phyloP scores from a whole-genome alignment of 2,113 vertebrate genomes.

The Semicossyphus pulcher region DNA sequence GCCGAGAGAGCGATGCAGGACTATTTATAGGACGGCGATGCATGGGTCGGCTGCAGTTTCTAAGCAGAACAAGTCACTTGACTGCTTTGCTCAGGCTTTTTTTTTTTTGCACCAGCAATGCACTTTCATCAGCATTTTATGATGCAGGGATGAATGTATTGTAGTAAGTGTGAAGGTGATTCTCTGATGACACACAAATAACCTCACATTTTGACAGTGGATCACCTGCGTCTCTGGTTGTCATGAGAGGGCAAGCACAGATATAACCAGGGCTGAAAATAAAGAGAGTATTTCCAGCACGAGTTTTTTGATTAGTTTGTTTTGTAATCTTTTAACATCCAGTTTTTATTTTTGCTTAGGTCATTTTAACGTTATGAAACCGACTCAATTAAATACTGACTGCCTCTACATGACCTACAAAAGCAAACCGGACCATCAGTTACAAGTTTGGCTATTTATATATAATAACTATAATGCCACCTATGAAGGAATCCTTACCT shows the following conservation, averaged over 20 bases:
- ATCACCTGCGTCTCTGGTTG: background rate
- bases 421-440: too few species aligned
- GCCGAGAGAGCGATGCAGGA: conserved; percentile 44
- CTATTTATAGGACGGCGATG: conserved; percentile 70
- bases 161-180: background rate
- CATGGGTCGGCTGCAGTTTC: conserved; percentile 54
- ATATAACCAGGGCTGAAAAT: background rate
- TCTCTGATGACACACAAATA: background rate
- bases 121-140: conserved; percentile 9
- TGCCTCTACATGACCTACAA: too few species aligned
- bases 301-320: too few species aligned
- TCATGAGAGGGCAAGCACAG: background rate
- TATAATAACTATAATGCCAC: too few species aligned
- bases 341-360: too few species aligned
- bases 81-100: conserved; percentile 11
- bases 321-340: too few species aligned
- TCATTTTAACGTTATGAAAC: too few species aligned
- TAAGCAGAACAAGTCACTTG: conserved; percentile 44
- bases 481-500: too few species aligned
- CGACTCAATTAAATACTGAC: too few species aligned
- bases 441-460: too few species aligned
- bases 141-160: background rate
- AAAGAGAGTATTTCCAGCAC: background rate
- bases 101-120: background rate
- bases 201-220: background rate